These are phyloP conservation scores for Chiloscyllium punctatum DNA, from an alignment of 2,797 vertebrate genomes.

Conservation along the genomic window DNA sequence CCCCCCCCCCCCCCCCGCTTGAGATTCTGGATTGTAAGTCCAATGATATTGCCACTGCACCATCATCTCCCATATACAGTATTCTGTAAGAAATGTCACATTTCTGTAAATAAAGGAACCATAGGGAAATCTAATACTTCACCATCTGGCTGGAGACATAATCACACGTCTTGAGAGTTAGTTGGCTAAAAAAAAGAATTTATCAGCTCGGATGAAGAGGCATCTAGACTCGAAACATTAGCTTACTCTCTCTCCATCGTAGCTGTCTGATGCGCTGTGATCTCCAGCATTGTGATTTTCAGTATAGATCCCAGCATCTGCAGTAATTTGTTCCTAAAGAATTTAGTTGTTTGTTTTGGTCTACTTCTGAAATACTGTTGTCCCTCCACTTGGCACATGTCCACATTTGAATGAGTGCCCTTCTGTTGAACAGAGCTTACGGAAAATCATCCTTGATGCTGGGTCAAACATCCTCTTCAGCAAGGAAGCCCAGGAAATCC, in stretches of 20 bases:
- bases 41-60: too few species aligned
- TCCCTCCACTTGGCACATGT: neutral
- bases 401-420: neutral
- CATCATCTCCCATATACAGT: too few species aligned
- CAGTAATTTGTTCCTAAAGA: neutral
- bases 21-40: too few species aligned
- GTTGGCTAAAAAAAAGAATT: neutral
- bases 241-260: too few species aligned
- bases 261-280: too few species aligned
- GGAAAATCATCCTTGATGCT: neutral
- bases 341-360: neutral
- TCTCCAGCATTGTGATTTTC: too few species aligned
- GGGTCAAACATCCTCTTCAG: neutral
- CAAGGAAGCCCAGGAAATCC: neutral
- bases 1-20: too few species aligned
- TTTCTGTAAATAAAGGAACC: neutral
- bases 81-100: too few species aligned
- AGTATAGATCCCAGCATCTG: too few species aligned
- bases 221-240: too few species aligned
- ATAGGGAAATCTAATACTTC: neutral
- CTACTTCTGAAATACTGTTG: neutral
- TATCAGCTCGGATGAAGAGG: too few species aligned
- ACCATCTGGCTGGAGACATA: neutral
- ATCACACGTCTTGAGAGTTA: neutral
- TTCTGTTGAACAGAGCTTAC: neutral